A percentile compares a stretch with the other conserved stretches of the same genome.
phyloP scores from a whole-genome alignment of 2,888 invertebrate species.

The Liopterus haemorrhoidalis region DNA sequence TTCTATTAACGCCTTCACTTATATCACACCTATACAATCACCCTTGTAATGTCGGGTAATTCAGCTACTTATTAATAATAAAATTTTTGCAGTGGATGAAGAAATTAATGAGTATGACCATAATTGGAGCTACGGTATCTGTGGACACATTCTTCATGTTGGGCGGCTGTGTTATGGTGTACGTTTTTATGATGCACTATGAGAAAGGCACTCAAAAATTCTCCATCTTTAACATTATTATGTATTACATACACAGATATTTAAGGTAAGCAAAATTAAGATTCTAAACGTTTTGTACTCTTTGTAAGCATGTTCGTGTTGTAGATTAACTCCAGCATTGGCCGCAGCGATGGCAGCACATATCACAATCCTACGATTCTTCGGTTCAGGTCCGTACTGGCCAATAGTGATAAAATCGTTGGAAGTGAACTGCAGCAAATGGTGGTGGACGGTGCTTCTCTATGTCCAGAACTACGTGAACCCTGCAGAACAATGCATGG shows the following conservation, averaged over 20 bases:
- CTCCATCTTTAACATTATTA: constrained; percentile 39
- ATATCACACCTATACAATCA: too few relatives aligned
- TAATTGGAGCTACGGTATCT: constrained; percentile 48
- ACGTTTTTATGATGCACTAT: constrained; percentile 41
- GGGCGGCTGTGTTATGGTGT: constrained; percentile 53
- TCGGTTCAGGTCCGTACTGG: constrained; percentile 50
- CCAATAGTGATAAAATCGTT: constrained; percentile 20
- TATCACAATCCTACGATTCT: constrained; percentile 44
- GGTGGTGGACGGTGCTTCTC: constrained; percentile 37
- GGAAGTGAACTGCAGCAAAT: constrained; percentile 31
- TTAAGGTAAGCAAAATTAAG: constrained; percentile 40
- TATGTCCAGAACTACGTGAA: constrained; percentile 38
- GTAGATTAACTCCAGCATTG: constrained; percentile 48
- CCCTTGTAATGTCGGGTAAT: too few relatives aligned
- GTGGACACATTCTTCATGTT: constrained; percentile 62
- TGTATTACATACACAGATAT: constrained; percentile 46
- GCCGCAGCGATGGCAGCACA: constrained; percentile 43
- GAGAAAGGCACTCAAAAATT: constrained; percentile 34
- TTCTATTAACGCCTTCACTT: too few relatives aligned
- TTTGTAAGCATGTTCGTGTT: constrained; percentile 15
- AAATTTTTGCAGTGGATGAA: constrained; percentile 36
- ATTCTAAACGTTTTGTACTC: neutral
- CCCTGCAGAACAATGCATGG: constrained; percentile 43
- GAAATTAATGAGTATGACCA: constrained; percentile 31
- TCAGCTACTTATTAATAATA: too few relatives aligned